Conservation (phyloP, 2,113 vertebrate species). For the Siniperca chuatsi region DNA sequence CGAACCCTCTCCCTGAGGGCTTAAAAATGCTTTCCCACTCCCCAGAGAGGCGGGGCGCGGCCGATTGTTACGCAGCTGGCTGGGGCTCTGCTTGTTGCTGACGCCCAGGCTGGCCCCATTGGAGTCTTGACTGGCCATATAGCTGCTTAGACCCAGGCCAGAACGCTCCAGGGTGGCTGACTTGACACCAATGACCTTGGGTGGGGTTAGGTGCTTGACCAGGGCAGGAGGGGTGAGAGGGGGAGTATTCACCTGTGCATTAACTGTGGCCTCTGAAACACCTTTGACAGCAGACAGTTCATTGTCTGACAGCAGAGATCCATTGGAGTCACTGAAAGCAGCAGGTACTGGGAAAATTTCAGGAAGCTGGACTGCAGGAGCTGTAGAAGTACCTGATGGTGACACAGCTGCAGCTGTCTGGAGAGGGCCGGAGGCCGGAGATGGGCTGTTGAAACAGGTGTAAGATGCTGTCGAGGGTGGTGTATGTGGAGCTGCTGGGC, state of each 20-base stretch:
- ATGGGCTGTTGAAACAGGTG: not conserved
- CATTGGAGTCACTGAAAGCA: conserved; percentile 55
- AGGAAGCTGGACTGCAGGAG: conserved; percentile 1
- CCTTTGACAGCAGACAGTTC: conserved; percentile 8
- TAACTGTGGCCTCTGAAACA: not conserved
- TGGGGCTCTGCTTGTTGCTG: conserved; percentile 47
- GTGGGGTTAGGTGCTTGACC: conserved; percentile 39
- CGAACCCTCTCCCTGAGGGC: conserved; percentile 35
- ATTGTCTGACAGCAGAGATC: not conserved
- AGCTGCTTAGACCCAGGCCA: conserved; percentile 81
- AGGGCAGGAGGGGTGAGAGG: conserved; percentile 13
- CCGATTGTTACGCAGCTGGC: conserved; percentile 76
- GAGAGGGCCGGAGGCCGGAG: not conserved
- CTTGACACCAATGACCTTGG: conserved; percentile 78
- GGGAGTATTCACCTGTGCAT: not conserved
- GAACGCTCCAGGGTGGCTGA: conserved; percentile 89
- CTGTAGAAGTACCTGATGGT: not conserved
- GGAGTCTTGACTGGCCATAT: conserved; percentile 34
- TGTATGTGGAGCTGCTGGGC: conserved; percentile 52
- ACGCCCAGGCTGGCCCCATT: conserved; percentile 55
- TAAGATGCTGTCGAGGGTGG: conserved; percentile 5
- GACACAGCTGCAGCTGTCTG: not conserved
- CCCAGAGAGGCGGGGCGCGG: conserved; percentile 86
- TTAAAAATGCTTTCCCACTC: conserved; percentile 83
- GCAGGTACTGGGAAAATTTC: conserved; percentile 59